Base-by-base conservation (phyloP, 2,797 vertebrate genomes). In the Linurgus olivaceus region DNA sequence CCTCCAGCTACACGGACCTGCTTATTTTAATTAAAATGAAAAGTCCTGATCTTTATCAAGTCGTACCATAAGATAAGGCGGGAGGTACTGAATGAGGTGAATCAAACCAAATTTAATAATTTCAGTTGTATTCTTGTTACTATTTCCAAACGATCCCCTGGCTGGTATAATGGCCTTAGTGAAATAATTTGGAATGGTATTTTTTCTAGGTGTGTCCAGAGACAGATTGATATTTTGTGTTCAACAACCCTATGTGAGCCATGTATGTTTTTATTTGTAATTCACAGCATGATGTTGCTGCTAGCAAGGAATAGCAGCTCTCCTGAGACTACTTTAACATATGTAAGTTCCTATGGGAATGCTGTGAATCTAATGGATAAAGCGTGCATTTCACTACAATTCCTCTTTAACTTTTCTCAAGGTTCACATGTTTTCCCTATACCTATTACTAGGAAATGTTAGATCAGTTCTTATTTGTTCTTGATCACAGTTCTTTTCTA, bases 191-290 rank as follows among this genome's bases (percentile, higher is more conserved):
- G 13, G 18, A n/a, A 67, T 17, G 20, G 2, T 42, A 7, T 77
- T 91, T 92, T 74, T 83, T 74, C 42, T 61, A 77, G 10, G 4
- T 63, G 33, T 48, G 37, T 55, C 38, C 68, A 75, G 68, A 51
- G 29, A 83, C 80, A 81, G 13, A 44, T n/a, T 88, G 47, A 13
- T 51, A 29, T n/a, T 83, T 13, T 50, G n/a, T 7, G 40, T 57
- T 51, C 17, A 79, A 45, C 35, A 75, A 14, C 31, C 17, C 38
- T 52, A 1, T 40, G n/a, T 38, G 65, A 93, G 61, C 31, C 23
- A 10, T 1, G 7, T 24, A 93, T 54, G 37, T 65, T 95, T 96
- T 95, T 29, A 83, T 84, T 92, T 93, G 79, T 76, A 88, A 88
- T 90, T 96, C 87, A 81, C 54, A 93, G 40, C 54, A 57, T 51